A percentile compares a stretch with the other conserved stretches of the same genome.
These are phyloP conservation scores for Oligia strigilis DNA, from an alignment of 2,888 invertebrate genomes.

Conservation along the genomic window DNA sequence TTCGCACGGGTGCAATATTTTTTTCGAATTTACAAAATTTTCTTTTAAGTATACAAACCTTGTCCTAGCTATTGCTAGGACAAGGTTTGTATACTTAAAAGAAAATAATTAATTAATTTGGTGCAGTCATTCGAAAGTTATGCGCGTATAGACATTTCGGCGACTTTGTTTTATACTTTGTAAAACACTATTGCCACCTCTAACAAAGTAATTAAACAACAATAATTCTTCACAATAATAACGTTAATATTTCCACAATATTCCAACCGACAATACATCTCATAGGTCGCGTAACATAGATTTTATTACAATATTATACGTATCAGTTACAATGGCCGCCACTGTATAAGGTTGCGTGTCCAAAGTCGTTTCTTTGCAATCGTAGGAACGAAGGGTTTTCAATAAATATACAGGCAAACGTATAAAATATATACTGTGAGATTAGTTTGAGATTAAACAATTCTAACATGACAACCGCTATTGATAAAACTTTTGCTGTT, in stretches of 20 bases:
- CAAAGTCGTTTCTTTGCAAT: slow-evolving; percentile 89
- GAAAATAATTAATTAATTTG: too few relatives aligned
- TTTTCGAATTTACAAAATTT: too few relatives aligned
- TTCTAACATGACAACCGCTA: slow-evolving; percentile 80
- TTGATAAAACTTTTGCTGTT: slow-evolving; percentile 78
- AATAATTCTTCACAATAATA: slow-evolving; percentile 7
- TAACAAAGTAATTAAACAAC: slow-evolving; percentile 12
- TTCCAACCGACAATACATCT: slow-evolving; percentile 46
- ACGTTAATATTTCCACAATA: slow-evolving; percentile 30
- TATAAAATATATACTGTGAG: slow-evolving; percentile 73
- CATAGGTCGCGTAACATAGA: slow-evolving; percentile 52
- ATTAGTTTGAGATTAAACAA: slow-evolving; percentile 80
- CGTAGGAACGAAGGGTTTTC: slow-evolving; percentile 88
- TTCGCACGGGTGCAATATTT: too few relatives aligned
- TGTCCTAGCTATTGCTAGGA: too few relatives aligned
- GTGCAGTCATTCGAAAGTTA: too few relatives aligned
- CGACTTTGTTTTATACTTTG: too few relatives aligned
- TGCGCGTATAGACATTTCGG: too few relatives aligned
- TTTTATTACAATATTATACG: slow-evolving; percentile 64
- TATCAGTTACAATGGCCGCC: slow-evolving; percentile 73
- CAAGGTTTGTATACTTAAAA: too few relatives aligned
- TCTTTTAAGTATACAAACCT: too few relatives aligned
- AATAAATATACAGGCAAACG: slow-evolving; percentile 84
- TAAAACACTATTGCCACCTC: not conserved
- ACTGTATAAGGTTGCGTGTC: slow-evolving; percentile 85